Evolutionary conservation across 1,140 invertebrate species (phyloP), one percentile per base, ranked within the genome.

Genomic region (Drosophila tropicalis): DNA sequence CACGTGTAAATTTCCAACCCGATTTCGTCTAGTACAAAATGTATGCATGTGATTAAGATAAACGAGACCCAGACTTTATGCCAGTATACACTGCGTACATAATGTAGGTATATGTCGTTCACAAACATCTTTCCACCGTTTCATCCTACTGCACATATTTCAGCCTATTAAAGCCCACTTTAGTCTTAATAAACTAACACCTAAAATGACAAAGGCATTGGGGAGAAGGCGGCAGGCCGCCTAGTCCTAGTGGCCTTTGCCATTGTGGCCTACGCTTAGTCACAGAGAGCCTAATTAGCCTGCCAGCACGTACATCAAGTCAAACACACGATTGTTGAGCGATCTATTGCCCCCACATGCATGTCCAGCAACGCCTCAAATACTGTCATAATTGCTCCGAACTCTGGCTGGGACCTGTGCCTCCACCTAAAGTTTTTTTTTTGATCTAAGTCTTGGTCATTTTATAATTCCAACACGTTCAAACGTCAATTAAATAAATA

Each of bases 401-500:
- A 36, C 36, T 17, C 39, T 41, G 40, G 19, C 13, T 39, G 29
- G 60, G 17, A 41, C 60, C 60, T 22, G 17, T 3, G 44, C 44
- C 44, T 51, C 9, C 2, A 51, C 44, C 17, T 22, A 22, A 12
- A 51, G 44, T 19, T 9, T 51, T 51, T 51, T 51, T n/a, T n/a
- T 25, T 19, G 22, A 39, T 56, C 51, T 10, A 47, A 57, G 67
- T 65, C 57, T 56, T 82, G 82, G 72, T 77, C 80, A 83, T 86
- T 82, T 86, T 86, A 80, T 86, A 86, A 87, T 86, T 79, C 83
- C 83, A 86, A 87, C 83, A 86, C 83, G 83, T 86, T 79, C 83
- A 83, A 83, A 86, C 83, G 83, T 86, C 83, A 86, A 86, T 86
- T 86, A 86, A 86, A 83, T 86, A 86, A 86, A 87, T 86, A 86